Evolutionary conservation across 2,797 vertebrate species (phyloP), one percentile per base, ranked within the genome.

Genomic region (Pachyuromys duprasi): DNA sequence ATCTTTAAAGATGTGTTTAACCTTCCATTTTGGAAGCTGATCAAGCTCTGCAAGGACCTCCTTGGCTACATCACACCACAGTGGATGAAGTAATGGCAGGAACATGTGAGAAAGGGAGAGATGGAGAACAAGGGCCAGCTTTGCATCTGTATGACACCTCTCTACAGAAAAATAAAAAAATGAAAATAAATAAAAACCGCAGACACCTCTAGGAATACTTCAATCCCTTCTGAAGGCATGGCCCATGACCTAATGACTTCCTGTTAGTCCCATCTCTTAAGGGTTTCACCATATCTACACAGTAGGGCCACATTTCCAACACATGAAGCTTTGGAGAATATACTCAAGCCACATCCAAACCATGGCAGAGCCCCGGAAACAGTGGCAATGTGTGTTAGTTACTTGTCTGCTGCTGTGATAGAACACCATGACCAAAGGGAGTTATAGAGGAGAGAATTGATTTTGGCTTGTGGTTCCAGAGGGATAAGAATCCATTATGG

Each of bases 41-140:
- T 42, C 36, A 70, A 33, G 36, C 36, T 72, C 18, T n/a, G 20
- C 4, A 20, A 70, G 65, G 36, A 42, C 4, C 12, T 69, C 36
- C 36, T 42, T 57, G 49, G 17, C n/a, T 31, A 24, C 17, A 70
- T 45, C 36, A n/a, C 36, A 39, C 53, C 18, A 11, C 8, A 28
- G n/a, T 55, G 33, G 45, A 57, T 57, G 75, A 20, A 11, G 8
- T 57, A n/a, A 22, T 57, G 33, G 14, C 22, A 65, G n/a, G 49
- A 39, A 28, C 18, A 33, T 7, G 18, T 42, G 26, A 24, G 36
- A 42, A 31, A 81, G 8, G 22, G 42, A 36, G 62, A 65, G 20
- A 70, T 1, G 2, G 28, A 31, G 24, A 13, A 36, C 0, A 4
- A 3, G 18, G 26, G 39, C 4, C 63, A 31, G 7, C 20, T 11